A percentile compares a stretch with the other conserved stretches of the same genome.
Conservation (phyloP, 2,888 invertebrate species). For the Papilio gigon region DNA sequence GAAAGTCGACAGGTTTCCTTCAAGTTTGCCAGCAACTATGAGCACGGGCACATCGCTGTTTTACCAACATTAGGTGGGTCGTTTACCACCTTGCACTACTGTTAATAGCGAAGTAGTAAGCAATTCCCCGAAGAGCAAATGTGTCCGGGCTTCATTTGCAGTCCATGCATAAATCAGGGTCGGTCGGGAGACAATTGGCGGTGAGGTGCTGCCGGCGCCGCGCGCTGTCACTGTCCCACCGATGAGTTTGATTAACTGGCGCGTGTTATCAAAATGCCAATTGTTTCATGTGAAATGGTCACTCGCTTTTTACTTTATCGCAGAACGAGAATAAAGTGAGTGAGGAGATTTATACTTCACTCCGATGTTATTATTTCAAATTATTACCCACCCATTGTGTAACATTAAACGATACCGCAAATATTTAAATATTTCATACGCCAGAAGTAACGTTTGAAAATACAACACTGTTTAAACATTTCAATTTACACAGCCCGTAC, state of each 20-base stretch:
- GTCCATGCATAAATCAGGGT: slow-evolving; percentile 20
- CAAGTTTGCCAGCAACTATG: too few species aligned
- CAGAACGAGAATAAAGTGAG: too few species aligned
- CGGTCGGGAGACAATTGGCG: slow-evolving; percentile 20
- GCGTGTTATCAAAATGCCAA: slow-evolving; percentile 1
- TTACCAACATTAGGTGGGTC: too few species aligned
- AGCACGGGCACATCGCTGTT: too few species aligned
- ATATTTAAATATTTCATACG: background rate
- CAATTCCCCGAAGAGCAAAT: slow-evolving; percentile 12
- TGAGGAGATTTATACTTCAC: too few species aligned
- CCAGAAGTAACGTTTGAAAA: background rate
- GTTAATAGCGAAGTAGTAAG: background rate
- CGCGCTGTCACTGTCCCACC: background rate
- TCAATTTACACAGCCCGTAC: slow-evolving; percentile 16
- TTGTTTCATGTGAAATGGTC: background rate
- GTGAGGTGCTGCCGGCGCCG: background rate
- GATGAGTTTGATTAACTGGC: slow-evolving; percentile 23
- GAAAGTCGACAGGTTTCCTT: too few species aligned
- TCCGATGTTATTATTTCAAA: too few species aligned
- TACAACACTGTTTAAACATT: background rate
- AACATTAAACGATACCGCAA: background rate
- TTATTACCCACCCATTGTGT: background rate
- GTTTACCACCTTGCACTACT: too few species aligned
- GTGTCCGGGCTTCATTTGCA: slow-evolving; percentile 23
- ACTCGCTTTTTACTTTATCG: background rate